Evolutionary conservation across 2,113 vertebrate species (phyloP).

Genomic region (Saguinus imperator): DNA sequence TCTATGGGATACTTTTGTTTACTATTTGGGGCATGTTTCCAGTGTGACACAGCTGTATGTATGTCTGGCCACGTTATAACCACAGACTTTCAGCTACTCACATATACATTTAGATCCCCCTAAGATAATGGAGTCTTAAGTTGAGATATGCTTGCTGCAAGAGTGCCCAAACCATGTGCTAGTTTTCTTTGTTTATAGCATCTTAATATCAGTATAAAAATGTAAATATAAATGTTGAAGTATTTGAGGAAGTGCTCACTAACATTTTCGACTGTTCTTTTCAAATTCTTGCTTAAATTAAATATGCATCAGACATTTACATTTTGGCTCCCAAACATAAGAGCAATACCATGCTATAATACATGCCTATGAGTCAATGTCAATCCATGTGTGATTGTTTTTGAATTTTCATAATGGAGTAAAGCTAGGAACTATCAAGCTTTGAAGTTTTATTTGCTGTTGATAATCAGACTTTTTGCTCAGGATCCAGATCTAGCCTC

Average conservation of each 20-base stretch:
- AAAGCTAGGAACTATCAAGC: not conserved
- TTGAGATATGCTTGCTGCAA: fast-evolving
- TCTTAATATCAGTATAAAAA: not conserved
- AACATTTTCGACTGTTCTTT: not conserved
- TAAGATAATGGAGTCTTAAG: not conserved
- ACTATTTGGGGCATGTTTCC: not conserved
- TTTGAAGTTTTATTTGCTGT: not conserved
- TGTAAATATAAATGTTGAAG: not conserved
- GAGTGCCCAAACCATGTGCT: fast-evolving
- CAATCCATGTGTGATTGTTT: not conserved
- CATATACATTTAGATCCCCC: not conserved
- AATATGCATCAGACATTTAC: not conserved
- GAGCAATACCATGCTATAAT: not conserved
- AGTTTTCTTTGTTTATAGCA: not conserved
- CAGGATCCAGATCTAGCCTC: not conserved
- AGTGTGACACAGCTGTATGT: not conserved
- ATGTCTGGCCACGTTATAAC: not conserved
- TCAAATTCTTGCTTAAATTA: not conserved
- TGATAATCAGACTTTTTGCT: not conserved
- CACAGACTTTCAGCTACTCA: not conserved
- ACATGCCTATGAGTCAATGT: not conserved
- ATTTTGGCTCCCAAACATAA: not conserved
- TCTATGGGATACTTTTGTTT: not conserved
- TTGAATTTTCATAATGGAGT: not conserved
- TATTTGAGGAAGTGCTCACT: not conserved